A percentile compares a stretch with the other conserved stretches of the same genome.
phyloP scores from a whole-genome alignment of 2,888 invertebrate species.

The Melanophora roralis region DNA sequence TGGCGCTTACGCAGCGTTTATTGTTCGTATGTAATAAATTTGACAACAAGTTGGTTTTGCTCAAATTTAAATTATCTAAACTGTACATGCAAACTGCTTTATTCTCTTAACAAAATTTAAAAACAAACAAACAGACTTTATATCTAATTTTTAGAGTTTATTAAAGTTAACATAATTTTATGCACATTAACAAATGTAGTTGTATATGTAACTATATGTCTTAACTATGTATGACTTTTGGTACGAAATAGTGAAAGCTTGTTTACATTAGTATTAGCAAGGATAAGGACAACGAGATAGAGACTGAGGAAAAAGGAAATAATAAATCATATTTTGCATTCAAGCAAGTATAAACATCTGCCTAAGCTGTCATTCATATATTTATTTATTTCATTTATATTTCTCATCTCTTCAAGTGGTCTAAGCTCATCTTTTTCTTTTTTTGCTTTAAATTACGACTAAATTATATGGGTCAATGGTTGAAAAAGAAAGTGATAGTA shows the following conservation, averaged over 20 bases:
- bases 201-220: not conserved
- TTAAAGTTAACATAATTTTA: too few relatives aligned
- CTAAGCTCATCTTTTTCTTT: conserved; percentile 35
- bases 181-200: not conserved
- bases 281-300: too few relatives aligned
- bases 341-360: conserved; percentile 43
- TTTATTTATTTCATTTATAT: conserved; percentile 30
- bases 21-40: too few relatives aligned
- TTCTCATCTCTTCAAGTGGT: conserved; percentile 19
- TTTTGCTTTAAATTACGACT: conserved; percentile 43
- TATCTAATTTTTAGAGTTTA: too few relatives aligned
- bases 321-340: conserved; percentile 12
- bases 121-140: too few relatives aligned
- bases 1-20: too few relatives aligned
- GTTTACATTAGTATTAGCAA: not conserved
- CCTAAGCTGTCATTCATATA: conserved; percentile 51
- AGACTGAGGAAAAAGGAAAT: not conserved
- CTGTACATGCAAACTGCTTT: too few relatives aligned
- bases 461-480: conserved; percentile 60
- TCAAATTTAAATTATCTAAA: too few relatives aligned
- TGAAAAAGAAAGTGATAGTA: conserved; percentile 52
- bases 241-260: conserved; percentile 45
- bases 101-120: too few relatives aligned
- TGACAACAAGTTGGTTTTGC: too few relatives aligned
- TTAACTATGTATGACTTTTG: not conserved